A percentile compares a stretch with the other conserved stretches of the same genome.
Evolutionary conservation across 2,797 vertebrate species (phyloP).

Genomic region (Anguilla marmorata): DNA sequence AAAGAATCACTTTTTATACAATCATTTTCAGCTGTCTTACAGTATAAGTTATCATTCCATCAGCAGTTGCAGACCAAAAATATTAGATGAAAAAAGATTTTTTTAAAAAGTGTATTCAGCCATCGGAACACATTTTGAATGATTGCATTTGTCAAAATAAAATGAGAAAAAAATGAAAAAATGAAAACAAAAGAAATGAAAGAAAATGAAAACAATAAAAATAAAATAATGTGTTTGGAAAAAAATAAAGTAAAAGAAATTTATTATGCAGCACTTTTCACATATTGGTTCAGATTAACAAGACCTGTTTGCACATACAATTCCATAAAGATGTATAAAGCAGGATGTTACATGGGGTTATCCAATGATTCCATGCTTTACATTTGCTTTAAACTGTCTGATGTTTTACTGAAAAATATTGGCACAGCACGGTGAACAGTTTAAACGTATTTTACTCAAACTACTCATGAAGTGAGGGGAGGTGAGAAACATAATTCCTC

Average conservation of each 20-base stretch:
- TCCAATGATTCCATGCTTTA: constrained; percentile 26
- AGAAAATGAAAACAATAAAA: background rate
- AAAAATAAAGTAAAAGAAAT: constrained; percentile 14
- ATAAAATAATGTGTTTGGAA: background rate
- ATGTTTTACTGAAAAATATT: background rate
- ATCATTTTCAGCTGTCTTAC: background rate
- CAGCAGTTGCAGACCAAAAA: background rate
- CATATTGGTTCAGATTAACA: constrained; percentile 36
- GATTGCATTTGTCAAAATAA: background rate
- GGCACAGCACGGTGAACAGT: background rate
- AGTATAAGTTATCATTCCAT: background rate
- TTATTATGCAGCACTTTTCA: background rate
- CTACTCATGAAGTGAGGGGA: background rate
- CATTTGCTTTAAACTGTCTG: constrained; percentile 32
- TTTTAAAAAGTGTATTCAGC: background rate
- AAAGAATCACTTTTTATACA: background rate
- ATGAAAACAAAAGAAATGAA: no score
- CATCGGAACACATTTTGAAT: background rate
- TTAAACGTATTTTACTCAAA: background rate
- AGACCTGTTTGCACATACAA: constrained; percentile 39
- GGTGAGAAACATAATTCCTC: background rate
- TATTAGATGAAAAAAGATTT: background rate
- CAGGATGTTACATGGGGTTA: constrained; percentile 31
- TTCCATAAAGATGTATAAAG: constrained; percentile 32
- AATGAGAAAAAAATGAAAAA: no score